Base-by-base conservation (phyloP, 2,797 vertebrate genomes). In the Alectoris magna region DNA sequence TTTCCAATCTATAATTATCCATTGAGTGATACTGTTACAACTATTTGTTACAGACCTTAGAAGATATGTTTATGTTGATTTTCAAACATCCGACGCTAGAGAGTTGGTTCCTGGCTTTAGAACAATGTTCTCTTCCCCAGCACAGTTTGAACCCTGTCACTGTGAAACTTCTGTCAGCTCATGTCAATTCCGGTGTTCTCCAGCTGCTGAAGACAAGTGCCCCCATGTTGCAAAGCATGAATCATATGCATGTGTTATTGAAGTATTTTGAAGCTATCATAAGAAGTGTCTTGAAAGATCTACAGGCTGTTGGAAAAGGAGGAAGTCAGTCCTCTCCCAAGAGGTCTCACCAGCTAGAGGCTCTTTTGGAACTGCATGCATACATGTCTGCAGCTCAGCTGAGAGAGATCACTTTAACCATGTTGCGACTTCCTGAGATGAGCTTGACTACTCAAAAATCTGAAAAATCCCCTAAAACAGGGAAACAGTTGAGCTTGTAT, bases 31-130 rank as follows among this genome's bases (percentile, higher is more conserved):
- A 7, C 3, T 53, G 67, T 89, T 76, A 11, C 66, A 46, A 22
- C 24, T 78, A 3, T 95, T 75, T 91, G n/a, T 96, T 97, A 26
- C 90, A 98, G 98, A 95, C 66, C 2, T 87, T 98, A 38, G 93
- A 98, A 92, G 97, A 98, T 31, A 86, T 96, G 17, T 95, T 99
- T 2, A 31, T 68, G 58, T 96, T 98, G 80, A 68, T 99, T 97
- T 98, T 99, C 90, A 98, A 97, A 64, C 98, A 99, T 82, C 98
- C 99, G 5, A 98, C 96, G 0, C 62, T 99, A 97, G 98, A 99
- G 94, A 98, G 97, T 95, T 99, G 99, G 99, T 99, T 99, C 95
- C 97, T 99, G 96, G 98, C 99, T 75, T 75, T 98, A 97, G 98
- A 99, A 74, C 96, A 96, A 59, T 95, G 92, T 74, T 93, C 96